Evolutionary conservation across 2,888 invertebrate genomes (phyloP), one percentile per base, ranked within the genome.

Genomic region (Arrhopalites spinosus): DNA sequence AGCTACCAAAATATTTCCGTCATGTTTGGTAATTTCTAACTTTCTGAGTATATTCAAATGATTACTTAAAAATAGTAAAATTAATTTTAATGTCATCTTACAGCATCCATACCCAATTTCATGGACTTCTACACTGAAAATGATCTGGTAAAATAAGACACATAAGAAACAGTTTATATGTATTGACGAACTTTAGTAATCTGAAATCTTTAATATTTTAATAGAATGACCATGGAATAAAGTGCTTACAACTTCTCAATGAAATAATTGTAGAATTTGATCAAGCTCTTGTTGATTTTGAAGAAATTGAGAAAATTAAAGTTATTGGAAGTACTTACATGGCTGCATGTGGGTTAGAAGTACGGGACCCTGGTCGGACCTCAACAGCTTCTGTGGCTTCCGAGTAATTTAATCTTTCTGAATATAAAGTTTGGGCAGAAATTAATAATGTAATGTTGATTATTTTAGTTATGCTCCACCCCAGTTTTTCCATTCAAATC

Each of bases 281-380:
- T 27, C 85, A 91, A 90, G 85, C 94, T 74, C 87, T 94, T 3
- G 89, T 91, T 61, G 87, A 89, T 73, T 90, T 89, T 83, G 85
- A 85, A 45, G 84, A 91, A 83, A 92, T 98, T 11, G 98, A 98
- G 86, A 98, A 98, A 87, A 98, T 98, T 47, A 98, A 98, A 88
- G 92, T 98, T 74, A 95, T 96, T 66, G 96, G 95, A 77, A 94
- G 94, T 89, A 97, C 97, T 0, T 98, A 97, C 84, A 97, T 98
- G 97, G 97, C 96, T 1, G 97, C 96, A 0, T 94, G 95, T 84
- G 98, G 98, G 0, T 87, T 98, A 67, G 92, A 93, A 83, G 82
- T 82, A 91, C 93, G 0, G 90, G 89, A 43, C 88, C 91, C 70
- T 88, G 91, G 75, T 89, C 89, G 83, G 90, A 91, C 1, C 72